phyloP scores from a whole-genome alignment of 1,140 invertebrate species.

The Chrysoperla carnea region DNA sequence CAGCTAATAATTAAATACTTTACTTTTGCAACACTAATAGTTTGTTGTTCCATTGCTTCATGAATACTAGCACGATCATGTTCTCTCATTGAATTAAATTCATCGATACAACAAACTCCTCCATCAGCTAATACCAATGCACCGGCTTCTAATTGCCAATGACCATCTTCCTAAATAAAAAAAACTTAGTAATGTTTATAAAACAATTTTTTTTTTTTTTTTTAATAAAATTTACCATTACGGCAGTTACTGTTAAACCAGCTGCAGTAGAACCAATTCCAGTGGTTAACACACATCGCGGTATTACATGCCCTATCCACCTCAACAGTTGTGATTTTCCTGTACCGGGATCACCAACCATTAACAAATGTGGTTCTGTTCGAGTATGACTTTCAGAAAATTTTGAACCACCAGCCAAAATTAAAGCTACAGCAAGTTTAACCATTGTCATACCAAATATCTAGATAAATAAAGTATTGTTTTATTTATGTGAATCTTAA shows the following conservation, averaged over 20 bases:
- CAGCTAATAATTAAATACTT: neutral
- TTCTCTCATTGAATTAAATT: constrained; percentile 66
- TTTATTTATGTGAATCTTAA: no score
- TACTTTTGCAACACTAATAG: constrained; percentile 72
- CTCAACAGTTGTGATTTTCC: constrained; percentile 81
- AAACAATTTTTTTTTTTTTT: neutral
- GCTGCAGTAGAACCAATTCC: constrained; percentile 73
- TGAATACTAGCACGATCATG: constrained; percentile 71
- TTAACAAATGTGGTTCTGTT: constrained; percentile 49
- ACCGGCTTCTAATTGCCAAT: constrained; percentile 79
- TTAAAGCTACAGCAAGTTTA: constrained; percentile 63
- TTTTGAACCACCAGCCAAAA: constrained; percentile 50
- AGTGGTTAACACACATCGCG: constrained; percentile 68
- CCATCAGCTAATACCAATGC: constrained; percentile 70
- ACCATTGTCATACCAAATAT: constrained; percentile 75
- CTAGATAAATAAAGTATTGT: constrained; percentile 20
- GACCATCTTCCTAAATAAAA: constrained; percentile 45
- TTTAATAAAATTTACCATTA: constrained; percentile 35
- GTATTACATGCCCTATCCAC: constrained; percentile 52
- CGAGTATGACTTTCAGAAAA: constrained; percentile 9
- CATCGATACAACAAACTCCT: constrained; percentile 85
- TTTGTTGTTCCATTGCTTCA: constrained; percentile 93
- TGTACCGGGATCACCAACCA: constrained; percentile 82
- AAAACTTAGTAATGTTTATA: neutral
- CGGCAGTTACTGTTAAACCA: constrained; percentile 74